phyloP scores from a whole-genome alignment of 2,888 invertebrate species.

The Rosalia funebris region DNA sequence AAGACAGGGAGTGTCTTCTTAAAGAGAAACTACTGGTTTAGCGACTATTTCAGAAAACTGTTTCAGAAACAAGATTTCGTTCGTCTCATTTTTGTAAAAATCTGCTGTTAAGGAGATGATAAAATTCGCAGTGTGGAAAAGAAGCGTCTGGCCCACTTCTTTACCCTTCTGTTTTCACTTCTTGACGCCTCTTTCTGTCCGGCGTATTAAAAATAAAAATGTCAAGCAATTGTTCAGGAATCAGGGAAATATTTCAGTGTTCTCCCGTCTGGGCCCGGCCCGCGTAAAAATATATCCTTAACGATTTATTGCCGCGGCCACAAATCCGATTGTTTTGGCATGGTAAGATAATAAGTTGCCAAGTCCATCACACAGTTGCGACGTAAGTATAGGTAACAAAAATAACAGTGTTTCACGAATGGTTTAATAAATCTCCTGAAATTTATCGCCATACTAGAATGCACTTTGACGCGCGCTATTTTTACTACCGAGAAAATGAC shows the following conservation, averaged over 20 bases:
- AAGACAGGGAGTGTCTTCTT: too few relatives aligned
- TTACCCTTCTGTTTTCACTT: too few relatives aligned
- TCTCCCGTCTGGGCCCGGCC: background rate
- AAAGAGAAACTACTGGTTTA: too few relatives aligned
- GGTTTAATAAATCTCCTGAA: constrained; percentile 38
- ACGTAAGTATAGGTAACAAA: constrained; percentile 35
- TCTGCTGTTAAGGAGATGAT: too few relatives aligned
- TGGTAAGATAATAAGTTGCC: constrained; percentile 35
- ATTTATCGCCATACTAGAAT: constrained; percentile 37
- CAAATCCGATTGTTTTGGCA: constrained; percentile 34
- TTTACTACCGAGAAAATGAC: constrained; percentile 37
- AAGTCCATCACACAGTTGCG: constrained; percentile 31
- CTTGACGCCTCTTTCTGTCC: too few relatives aligned
- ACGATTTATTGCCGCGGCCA: constrained; percentile 19
- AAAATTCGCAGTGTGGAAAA: too few relatives aligned
- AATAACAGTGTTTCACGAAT: constrained; percentile 38
- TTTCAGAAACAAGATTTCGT: too few relatives aligned
- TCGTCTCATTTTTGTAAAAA: too few relatives aligned
- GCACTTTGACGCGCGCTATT: constrained; percentile 34
- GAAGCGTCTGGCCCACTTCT: too few relatives aligned
- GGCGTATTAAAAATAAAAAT: constrained; percentile 2
- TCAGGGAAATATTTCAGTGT: constrained; percentile 7
- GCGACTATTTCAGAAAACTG: too few relatives aligned
- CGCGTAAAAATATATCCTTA: constrained; percentile 17
- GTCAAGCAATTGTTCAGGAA: constrained; percentile 8